Evolutionary conservation across 2,113 vertebrate species (phyloP), one percentile per base, ranked within the genome.

Genomic region (Ia io): DNA sequence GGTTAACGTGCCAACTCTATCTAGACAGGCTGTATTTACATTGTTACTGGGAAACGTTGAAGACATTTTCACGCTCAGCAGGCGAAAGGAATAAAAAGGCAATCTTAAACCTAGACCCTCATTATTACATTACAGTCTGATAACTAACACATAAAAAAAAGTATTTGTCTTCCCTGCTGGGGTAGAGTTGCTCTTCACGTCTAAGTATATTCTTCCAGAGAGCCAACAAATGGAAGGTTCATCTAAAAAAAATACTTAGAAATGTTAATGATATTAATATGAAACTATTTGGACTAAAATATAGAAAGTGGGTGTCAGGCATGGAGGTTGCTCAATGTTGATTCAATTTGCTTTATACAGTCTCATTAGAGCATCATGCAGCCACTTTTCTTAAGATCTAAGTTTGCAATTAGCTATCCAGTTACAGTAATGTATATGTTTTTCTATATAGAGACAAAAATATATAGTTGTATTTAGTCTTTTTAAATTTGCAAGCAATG

Each of bases 1-100:
- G 4, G 89, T 49, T 61, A 71, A 89, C 20, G 14, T 89, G 84
- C 76, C 65, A 84, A 9, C 79, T 76, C 74, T 37, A 56, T 76
- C 63, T 84, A 65, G 82, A 71, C 91, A 84, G 14, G 86, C 59
- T 20, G 0, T 80, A 42, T 97, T 97, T 96, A 91, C 88, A 86
- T 35, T 71, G 87, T 93, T 97, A 87, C 94, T 63, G 89, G 93
- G 94, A 94, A 91, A 91, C 53, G 0, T 0, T 37, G 59, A 67
- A 97, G 95, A 90, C 35, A 18, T 73, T 89, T 96, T 91, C 76
- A 73, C 40, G 91, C 93, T 93, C 76, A 71, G 69, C 63, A 91
- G 93, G 89, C 49, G 32, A 30, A 47, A 71, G 84, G 59, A 87
- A 84, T 89, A 84, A 87, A 96, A 95, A 73, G 47, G 61, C 28